Evolutionary conservation across 2,797 vertebrate species (phyloP).

Genomic region (Eptatretus atami): DNA sequence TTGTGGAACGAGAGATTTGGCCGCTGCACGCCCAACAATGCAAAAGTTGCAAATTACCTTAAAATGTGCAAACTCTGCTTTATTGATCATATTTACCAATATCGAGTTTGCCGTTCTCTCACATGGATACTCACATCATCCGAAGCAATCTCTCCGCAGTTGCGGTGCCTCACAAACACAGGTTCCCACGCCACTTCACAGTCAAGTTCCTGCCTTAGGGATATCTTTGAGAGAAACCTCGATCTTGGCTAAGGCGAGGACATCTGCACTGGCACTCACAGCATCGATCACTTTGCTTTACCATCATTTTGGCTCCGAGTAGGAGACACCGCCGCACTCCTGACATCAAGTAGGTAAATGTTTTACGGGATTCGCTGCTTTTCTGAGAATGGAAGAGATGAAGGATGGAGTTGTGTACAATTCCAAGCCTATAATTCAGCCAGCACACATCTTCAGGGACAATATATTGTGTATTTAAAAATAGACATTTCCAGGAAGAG

Average conservation of each 20-base stretch:
- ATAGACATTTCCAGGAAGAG: too few relatives aligned
- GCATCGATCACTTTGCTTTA: constrained; percentile 42
- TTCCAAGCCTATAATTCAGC: too few relatives aligned
- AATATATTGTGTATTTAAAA: too few relatives aligned
- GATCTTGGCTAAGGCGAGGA: constrained; percentile 45
- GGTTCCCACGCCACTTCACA: constrained; percentile 65
- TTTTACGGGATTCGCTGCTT: constrained; percentile 25
- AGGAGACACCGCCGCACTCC: constrained; percentile 22
- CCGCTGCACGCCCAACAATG: too few relatives aligned
- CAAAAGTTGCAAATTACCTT: too few relatives aligned
- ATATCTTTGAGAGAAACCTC: constrained; percentile 49
- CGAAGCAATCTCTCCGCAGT: constrained; percentile 26
- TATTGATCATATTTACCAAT: too few relatives aligned
- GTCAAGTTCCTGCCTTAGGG: constrained; percentile 59
- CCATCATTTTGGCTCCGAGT: constrained; percentile 35
- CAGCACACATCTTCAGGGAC: too few relatives aligned
- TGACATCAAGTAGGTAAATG: constrained; percentile 47
- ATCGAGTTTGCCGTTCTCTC: too few relatives aligned
- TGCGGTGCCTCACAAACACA: constrained; percentile 50
- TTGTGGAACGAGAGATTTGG: too few relatives aligned
- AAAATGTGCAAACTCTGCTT: too few relatives aligned
- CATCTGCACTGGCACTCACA: constrained; percentile 55
- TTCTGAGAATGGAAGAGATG: constrained; percentile 14
- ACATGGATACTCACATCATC: too few relatives aligned
- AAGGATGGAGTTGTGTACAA: not conserved